Evolutionary conservation across 1,140 invertebrate species (phyloP).

Genomic region (Ephestia elutella): DNA sequence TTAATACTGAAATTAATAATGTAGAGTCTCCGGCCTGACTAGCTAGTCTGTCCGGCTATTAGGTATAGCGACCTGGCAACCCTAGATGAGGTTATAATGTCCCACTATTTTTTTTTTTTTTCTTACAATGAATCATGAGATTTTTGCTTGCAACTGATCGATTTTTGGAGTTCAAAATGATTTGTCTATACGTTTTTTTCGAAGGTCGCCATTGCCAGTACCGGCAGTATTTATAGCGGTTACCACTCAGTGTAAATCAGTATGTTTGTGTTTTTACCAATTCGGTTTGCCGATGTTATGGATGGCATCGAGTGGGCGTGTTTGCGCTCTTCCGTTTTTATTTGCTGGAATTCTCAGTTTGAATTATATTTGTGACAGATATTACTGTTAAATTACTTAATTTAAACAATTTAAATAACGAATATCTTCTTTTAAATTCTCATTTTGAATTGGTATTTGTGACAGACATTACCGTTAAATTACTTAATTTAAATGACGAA

Average conservation of each 20-base stretch:
- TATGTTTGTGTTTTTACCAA: conserved; percentile 2
- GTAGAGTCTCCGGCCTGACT: too few species aligned
- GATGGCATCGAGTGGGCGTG: neutral
- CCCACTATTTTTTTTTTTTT: too few species aligned
- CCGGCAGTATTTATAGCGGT: neutral
- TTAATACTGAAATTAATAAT: too few species aligned
- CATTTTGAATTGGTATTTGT: neutral
- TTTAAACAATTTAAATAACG: neutral
- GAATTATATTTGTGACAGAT: neutral
- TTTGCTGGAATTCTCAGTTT: neutral
- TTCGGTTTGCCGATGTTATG: neutral
- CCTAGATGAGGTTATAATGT: too few species aligned
- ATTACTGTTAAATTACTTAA: neutral
- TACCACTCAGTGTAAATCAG: neutral
- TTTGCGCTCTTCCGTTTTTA: neutral
- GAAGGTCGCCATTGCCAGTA: too few species aligned
- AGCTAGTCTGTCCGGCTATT: too few species aligned
- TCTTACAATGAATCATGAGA: too few species aligned
- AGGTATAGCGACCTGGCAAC: too few species aligned
- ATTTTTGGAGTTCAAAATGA: too few species aligned
- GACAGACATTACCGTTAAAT: neutral
- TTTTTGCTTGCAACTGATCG: too few species aligned
- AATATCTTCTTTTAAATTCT: neutral
- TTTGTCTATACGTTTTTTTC: too few species aligned
- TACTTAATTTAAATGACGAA: too few species aligned